These are phyloP conservation scores for Pelecanus crispus DNA, from an alignment of 2,113 vertebrate genomes.

Conservation along the genomic window DNA sequence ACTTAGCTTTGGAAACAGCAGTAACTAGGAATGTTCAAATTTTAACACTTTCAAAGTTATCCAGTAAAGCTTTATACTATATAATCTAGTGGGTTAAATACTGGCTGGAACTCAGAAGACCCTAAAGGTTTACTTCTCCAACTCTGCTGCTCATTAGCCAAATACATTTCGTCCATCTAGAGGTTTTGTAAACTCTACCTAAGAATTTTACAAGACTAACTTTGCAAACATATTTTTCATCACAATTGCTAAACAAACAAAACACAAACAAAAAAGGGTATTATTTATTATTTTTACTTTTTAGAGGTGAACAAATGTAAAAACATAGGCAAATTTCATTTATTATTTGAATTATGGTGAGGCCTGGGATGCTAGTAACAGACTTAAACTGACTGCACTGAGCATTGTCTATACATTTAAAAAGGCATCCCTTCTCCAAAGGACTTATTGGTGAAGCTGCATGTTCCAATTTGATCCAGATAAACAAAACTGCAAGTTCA, in stretches of 20 bases:
- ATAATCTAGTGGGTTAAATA: not conserved
- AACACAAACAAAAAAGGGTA: not conserved
- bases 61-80: not conserved
- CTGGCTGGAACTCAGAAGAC: not conserved
- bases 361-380: not conserved
- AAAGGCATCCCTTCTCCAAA: not conserved
- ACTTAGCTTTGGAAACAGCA: not conserved
- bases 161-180: not conserved
- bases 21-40: not conserved
- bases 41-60: not conserved
- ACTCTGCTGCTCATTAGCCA: not conserved
- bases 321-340: not conserved
- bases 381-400: not conserved
- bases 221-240: not conserved
- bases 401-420: not conserved
- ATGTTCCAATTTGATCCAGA: not conserved
- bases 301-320: not conserved
- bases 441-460: not conserved
- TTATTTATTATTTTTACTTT: not conserved
- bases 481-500: not conserved
- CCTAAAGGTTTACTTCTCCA: not conserved
- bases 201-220: not conserved
- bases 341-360: not conserved
- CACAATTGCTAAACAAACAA: not conserved
- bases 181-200: not conserved